Conservation (phyloP, 2,888 invertebrate genomes). For the Lepidonotus clava region DNA sequence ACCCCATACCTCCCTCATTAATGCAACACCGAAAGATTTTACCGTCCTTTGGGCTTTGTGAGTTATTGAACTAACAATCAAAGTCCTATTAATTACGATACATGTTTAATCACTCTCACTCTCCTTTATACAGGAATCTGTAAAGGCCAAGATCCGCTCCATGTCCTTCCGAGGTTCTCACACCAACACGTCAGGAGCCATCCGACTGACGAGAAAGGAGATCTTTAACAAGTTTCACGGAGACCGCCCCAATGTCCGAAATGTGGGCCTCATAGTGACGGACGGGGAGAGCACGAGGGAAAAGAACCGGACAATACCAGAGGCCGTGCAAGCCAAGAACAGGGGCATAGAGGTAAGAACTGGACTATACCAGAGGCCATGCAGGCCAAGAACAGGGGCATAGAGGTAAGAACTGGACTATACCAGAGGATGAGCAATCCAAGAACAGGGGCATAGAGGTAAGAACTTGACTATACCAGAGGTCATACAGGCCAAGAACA, state of each 20-base stretch:
- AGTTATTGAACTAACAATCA: no score
- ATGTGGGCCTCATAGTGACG: constrained; percentile 58
- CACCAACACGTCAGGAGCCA: constrained; percentile 59
- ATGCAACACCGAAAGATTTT: no score
- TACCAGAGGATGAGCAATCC: not conserved
- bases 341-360: not conserved
- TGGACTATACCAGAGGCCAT: constrained; percentile 49
- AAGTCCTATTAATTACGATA: no score
- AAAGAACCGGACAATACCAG: constrained; percentile 48
- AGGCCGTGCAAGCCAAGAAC: constrained; percentile 53
- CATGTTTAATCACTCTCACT: not conserved
- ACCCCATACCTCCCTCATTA: no score
- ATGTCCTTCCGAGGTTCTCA: constrained; percentile 57
- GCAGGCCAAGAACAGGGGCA: not conserved
- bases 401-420: no score
- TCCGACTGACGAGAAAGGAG: constrained; percentile 38
- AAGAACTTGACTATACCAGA: no score
- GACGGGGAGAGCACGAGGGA: constrained; percentile 59
- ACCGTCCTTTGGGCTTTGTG: no score
- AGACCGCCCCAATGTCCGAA: constrained; percentile 56
- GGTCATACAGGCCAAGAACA: no score
- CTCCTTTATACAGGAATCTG: not conserved
- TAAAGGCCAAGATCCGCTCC: constrained; percentile 30
- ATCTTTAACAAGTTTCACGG: constrained; percentile 43
- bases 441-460: not conserved